Conservation (phyloP, 2,888 invertebrate species). For the Xylophagus ater region DNA sequence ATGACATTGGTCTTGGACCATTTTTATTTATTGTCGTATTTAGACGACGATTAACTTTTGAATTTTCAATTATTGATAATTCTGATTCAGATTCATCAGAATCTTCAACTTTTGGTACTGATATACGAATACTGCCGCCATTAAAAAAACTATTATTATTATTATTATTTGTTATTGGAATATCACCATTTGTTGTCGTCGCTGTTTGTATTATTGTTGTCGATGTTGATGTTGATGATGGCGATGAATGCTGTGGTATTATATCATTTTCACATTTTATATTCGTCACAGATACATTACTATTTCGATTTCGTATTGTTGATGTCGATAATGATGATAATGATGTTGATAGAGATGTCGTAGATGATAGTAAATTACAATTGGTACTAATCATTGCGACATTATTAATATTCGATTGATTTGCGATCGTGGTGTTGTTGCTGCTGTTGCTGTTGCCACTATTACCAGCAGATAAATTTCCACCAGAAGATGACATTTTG, state of each 20-base stretch:
- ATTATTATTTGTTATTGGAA: constrained; percentile 20
- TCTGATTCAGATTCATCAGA: constrained; percentile 37
- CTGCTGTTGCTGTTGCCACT: background rate
- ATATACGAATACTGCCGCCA: constrained; percentile 26
- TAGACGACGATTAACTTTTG: constrained; percentile 43
- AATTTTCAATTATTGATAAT: constrained; percentile 36
- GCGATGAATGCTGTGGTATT: constrained; percentile 17
- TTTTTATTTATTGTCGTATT: constrained; percentile 37
- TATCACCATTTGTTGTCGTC: constrained; percentile 26
- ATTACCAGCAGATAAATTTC: too few relatives aligned
- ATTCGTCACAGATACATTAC: constrained; percentile 67
- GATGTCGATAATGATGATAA: too few relatives aligned
- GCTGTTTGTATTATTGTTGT: constrained; percentile 20
- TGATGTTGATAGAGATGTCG: too few relatives aligned
- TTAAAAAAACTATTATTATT: constrained; percentile 16
- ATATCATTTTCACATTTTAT: constrained; percentile 47
- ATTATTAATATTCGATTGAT: too few relatives aligned
- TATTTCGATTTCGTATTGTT: constrained; percentile 23
- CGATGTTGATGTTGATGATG: constrained; percentile 18
- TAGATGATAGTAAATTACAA: too few relatives aligned
- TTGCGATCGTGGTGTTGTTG: too few relatives aligned
- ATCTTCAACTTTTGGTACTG: constrained; percentile 31
- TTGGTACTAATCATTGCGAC: too few relatives aligned
- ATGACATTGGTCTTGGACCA: constrained; percentile 76
- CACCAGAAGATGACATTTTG: too few relatives aligned